Evolutionary conservation across 2,113 vertebrate genomes (phyloP), one percentile per base, ranked within the genome.

Genomic region (Strix aluco): DNA sequence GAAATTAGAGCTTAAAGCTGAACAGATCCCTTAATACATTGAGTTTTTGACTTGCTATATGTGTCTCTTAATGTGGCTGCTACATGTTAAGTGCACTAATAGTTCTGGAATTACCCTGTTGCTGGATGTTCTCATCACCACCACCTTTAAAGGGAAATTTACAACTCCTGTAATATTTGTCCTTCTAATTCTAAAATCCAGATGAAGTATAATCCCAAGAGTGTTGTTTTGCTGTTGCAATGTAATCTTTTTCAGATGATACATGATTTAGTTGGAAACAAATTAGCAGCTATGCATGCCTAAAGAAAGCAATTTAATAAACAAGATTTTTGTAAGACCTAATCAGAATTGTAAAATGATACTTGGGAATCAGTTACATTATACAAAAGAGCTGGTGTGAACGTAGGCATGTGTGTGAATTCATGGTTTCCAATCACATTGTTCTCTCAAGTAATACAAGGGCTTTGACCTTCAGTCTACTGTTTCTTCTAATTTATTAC

Each of bases 271-370:
- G 93, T 93, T 95, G 95, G 97, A 97, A 98, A 97, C 96, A 98
- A 98, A 98, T 98, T 98, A 97, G 97, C 95, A 98, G 94, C 94
- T 96, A 59, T 91, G 93, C 96, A 96, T 96, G 91, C 96, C 97
- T 98, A 97, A 98, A 97, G 98, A 98, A 98, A 98, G 96, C 94
- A 97, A 94, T 98, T 98, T 98, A 97, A 97, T 98, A 98, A 98
- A 96, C 94, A 97, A 88, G 95, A 93, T 97, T 98, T 97, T 95
- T 96, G 95, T 96, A 93, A 97, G 93, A 91, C 85, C 96, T 98
- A 97, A 97, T 98, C 96, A 97, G 97, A 97, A 96, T 97, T 97
- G 95, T 97, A 97, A 97, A 97, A 61, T 88, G 95, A 97, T 97
- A 74, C 91, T 94, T 90, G 71, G 23, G 69, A 97, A 90, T 97